Percentiles rank a stretch among this genome's conserved stretches.
These are phyloP conservation scores for Anabacerthia variegaticeps DNA, from an alignment of 2,797 vertebrate species.

Conservation along the genomic window DNA sequence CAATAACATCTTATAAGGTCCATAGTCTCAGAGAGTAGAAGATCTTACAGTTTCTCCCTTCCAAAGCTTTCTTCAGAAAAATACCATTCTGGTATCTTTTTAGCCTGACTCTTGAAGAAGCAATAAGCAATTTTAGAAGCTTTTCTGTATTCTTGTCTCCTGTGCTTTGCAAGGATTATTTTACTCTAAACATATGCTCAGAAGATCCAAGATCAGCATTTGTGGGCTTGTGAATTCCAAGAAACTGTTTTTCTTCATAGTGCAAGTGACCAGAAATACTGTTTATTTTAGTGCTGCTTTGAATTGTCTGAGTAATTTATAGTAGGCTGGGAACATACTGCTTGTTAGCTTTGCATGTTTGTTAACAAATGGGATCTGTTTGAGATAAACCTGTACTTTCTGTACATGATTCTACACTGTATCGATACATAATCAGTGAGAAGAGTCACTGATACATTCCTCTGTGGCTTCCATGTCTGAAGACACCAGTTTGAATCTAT, in stretches of 20 bases:
- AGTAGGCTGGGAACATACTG: background rate
- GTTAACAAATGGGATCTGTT: background rate
- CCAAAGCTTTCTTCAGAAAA: background rate
- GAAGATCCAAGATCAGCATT: conserved; percentile 6
- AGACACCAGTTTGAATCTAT: background rate
- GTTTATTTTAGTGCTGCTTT: conserved; percentile 33
- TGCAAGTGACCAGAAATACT: conserved; percentile 30
- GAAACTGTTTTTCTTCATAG: conserved; percentile 12
- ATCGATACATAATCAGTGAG: background rate
- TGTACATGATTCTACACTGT: background rate
- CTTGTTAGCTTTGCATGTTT: background rate
- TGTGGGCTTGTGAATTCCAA: conserved; percentile 19
- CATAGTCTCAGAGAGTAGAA: background rate
- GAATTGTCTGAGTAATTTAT: conserved; percentile 33
- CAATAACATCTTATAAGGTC: background rate
- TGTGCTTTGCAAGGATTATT: background rate
- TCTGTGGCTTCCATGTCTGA: background rate
- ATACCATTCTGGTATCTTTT: background rate
- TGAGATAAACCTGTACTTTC: conserved; percentile 3
- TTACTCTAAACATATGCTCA: conserved; percentile 1
- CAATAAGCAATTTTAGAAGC: background rate
- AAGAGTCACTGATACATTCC: background rate
- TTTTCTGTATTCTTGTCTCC: background rate
- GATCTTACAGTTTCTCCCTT: background rate
- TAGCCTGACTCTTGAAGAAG: background rate